These are phyloP conservation scores for Selene dorsalis DNA, from an alignment of 2,797 vertebrate genomes.

Conservation along the genomic window DNA sequence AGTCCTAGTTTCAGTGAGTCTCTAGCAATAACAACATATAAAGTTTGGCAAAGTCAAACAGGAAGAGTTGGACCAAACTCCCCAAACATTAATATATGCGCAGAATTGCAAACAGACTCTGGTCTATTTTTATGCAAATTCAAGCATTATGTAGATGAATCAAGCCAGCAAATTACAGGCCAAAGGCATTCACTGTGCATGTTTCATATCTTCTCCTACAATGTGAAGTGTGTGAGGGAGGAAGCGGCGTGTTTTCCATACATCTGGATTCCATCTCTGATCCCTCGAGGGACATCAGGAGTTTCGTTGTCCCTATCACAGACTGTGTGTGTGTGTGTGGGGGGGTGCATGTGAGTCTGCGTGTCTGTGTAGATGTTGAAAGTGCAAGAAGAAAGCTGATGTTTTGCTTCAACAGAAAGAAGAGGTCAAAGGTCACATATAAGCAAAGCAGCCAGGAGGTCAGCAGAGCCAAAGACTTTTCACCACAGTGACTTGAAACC, in stretches of 20 bases:
- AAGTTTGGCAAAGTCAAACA: constrained; percentile 6
- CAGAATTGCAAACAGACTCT: constrained; percentile 34
- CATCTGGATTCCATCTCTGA: constrained; percentile 80
- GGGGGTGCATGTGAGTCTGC: not conserved
- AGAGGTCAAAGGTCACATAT: constrained; percentile 53
- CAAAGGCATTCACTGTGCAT: constrained; percentile 48
- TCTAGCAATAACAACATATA: not conserved
- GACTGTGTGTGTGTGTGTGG: constrained; percentile 21
- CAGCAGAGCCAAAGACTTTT: constrained; percentile 25
- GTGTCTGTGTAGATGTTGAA: constrained; percentile 28
- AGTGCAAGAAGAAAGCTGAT: constrained; percentile 41
- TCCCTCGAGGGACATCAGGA: constrained; percentile 74
- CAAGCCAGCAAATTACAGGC: constrained; percentile 54
- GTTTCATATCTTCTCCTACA: constrained; percentile 61
- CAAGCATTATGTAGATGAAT: constrained; percentile 43
- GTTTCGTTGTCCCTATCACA: constrained; percentile 59
- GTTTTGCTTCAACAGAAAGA: constrained; percentile 51
- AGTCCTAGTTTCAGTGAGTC: not conserved
- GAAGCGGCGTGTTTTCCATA: constrained; percentile 64
- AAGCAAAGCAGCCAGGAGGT: constrained; percentile 45
- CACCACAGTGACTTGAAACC: not conserved
- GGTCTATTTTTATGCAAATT: constrained; percentile 56
- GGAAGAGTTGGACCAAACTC: constrained; percentile 1
- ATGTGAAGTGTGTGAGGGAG: constrained; percentile 58
- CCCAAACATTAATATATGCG: not conserved